phyloP scores from a whole-genome alignment of 2,113 vertebrate species.

The Cranoglanis bouderius region DNA sequence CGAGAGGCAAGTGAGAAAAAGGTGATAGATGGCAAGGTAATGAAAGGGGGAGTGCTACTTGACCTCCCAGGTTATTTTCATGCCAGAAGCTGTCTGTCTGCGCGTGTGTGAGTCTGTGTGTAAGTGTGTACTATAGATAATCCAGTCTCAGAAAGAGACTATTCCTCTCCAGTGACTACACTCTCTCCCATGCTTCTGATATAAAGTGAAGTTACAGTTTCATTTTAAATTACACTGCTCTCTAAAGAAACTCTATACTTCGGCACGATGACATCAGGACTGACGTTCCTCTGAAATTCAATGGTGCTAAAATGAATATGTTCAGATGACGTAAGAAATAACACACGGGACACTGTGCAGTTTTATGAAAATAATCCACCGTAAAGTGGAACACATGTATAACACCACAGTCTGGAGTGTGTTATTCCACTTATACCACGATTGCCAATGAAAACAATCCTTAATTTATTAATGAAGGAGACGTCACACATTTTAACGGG shows the following conservation, averaged over 20 bases:
- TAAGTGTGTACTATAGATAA: conserved; percentile 29
- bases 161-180: conserved; percentile 10
- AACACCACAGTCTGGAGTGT: not conserved
- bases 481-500: not conserved
- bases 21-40: conserved; percentile 15
- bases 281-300: not conserved
- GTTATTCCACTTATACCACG: not conserved
- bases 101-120: conserved; percentile 24
- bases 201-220: conserved; percentile 20
- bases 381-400: not conserved
- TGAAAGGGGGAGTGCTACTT: not conserved
- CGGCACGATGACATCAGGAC: not conserved
- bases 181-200: not conserved
- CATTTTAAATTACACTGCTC: conserved; percentile 22
- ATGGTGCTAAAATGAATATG: not conserved
- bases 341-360: not conserved
- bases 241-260: not conserved
- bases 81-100: conserved; percentile 6
- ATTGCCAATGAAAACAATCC: not conserved
- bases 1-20: conserved; percentile 13
- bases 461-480: not conserved
- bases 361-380: not conserved
- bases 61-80: conserved; percentile 17
- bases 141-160: conserved; percentile 13
- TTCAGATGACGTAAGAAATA: not conserved